These are phyloP conservation scores for Halcyon badia DNA, from an alignment of 2,797 vertebrate genomes.

Conservation along the genomic window DNA sequence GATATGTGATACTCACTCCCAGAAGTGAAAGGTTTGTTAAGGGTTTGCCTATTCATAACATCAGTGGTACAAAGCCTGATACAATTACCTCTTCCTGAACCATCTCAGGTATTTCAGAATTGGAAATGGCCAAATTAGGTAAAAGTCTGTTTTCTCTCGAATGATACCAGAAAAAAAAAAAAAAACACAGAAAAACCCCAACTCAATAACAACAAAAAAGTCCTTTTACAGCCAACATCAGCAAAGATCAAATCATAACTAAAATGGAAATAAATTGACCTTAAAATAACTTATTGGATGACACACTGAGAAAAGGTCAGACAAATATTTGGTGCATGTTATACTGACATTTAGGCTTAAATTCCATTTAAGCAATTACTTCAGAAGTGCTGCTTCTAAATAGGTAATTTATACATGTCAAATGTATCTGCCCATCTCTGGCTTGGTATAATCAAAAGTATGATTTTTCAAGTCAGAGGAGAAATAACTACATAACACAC, in stretches of 20 bases:
- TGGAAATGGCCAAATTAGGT: background rate
- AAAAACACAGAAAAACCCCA: no score
- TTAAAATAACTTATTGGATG: conserved; percentile 14
- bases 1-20: background rate
- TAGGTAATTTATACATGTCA: conserved; percentile 48
- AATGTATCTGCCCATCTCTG: background rate
- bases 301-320: background rate
- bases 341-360: conserved; percentile 25
- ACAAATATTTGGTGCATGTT: conserved; percentile 20
- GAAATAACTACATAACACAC: background rate
- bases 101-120: background rate
- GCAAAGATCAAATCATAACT: background rate
- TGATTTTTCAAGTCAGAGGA: background rate
- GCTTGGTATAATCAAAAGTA: conserved; percentile 21
- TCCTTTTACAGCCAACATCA: background rate
- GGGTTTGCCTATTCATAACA: background rate
- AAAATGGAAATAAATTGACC: conserved; percentile 6
- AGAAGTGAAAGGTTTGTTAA: background rate
- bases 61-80: background rate
- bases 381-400: conserved; percentile 14
- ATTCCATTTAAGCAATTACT: conserved; percentile 46
- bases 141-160: background rate
- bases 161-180: background rate
- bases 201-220: background rate
- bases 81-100: background rate